These are phyloP conservation scores for Drosophila gaucha DNA, from an alignment of 2,888 invertebrate genomes.

Conservation along the genomic window DNA sequence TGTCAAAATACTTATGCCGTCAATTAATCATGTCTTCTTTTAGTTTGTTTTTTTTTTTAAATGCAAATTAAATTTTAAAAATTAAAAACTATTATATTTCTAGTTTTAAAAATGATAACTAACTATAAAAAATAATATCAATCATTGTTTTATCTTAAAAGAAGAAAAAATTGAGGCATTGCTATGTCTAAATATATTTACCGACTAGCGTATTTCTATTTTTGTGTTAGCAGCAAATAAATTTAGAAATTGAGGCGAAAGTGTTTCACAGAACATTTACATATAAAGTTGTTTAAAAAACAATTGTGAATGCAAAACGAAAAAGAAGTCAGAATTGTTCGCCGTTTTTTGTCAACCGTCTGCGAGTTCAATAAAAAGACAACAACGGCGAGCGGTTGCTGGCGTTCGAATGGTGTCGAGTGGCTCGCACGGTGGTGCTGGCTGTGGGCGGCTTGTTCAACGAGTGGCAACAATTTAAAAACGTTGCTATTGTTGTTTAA, in stretches of 20 bases:
- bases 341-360: slow-evolving; percentile 55
- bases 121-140: too few species aligned
- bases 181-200: too few species aligned
- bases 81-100: too few species aligned
- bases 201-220: too few species aligned
- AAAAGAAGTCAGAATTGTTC: slow-evolving; percentile 8
- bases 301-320: slow-evolving; percentile 13
- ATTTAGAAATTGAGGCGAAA: neutral
- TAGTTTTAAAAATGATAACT: too few species aligned
- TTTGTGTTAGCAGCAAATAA: neutral
- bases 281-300: neutral
- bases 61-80: too few species aligned
- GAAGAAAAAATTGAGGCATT: too few species aligned
- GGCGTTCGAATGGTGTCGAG: slow-evolving; percentile 50
- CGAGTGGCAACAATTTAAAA: slow-evolving; percentile 71
- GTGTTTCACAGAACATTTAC: slow-evolving; percentile 3
- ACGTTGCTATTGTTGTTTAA: slow-evolving; percentile 20
- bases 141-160: too few species aligned
- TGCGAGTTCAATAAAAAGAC: slow-evolving; percentile 62
- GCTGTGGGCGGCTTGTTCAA: slow-evolving; percentile 51
- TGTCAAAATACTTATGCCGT: too few species aligned
- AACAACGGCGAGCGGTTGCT: slow-evolving; percentile 13
- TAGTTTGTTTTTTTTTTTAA: too few species aligned
- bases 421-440: slow-evolving; percentile 15
- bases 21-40: too few species aligned